Conservation (phyloP, 1,140 invertebrate species). For the Cydia fagiglandana region DNA sequence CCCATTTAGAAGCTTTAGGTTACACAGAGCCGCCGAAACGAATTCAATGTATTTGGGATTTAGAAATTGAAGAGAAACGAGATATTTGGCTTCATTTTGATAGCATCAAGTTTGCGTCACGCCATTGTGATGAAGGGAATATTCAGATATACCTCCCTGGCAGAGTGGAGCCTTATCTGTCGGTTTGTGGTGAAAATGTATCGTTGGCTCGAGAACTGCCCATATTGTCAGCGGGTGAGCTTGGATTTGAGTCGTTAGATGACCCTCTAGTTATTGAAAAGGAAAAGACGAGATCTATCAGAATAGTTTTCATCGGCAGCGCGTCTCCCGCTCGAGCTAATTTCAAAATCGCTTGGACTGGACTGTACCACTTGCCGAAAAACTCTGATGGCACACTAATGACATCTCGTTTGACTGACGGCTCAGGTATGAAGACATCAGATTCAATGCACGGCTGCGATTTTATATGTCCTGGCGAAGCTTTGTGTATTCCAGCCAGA, state of each 20-base stretch:
- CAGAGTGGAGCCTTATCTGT: constrained; percentile 84
- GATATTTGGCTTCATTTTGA: constrained; percentile 93
- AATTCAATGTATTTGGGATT: constrained; percentile 93
- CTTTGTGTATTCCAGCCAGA: constrained; percentile 88
- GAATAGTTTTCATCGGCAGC: constrained; percentile 85
- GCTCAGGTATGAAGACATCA: constrained; percentile 48
- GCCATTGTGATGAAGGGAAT: constrained; percentile 90
- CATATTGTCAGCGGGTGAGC: constrained; percentile 86
- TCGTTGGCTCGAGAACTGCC: constrained; percentile 87
- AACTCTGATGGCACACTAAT: constrained; percentile 89
- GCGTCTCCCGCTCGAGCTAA: constrained; percentile 88
- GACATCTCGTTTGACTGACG: constrained; percentile 84
- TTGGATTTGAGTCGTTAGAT: constrained; percentile 82
- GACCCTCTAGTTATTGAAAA: constrained; percentile 79
- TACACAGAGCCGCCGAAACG: constrained; percentile 86
- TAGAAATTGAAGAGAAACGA: constrained; percentile 87
- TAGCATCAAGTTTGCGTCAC: constrained; percentile 89
- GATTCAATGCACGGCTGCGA: constrained; percentile 82
- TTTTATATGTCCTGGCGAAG: constrained; percentile 91
- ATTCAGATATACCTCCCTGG: constrained; percentile 89
- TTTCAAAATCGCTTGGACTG: constrained; percentile 94
- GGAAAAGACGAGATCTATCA: constrained; percentile 80
- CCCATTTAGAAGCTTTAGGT: constrained; percentile 89
- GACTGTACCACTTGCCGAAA: constrained; percentile 90
- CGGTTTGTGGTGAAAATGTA: constrained; percentile 91